A percentile compares a stretch with the other conserved stretches of the same genome.
Evolutionary conservation across 2,113 vertebrate genomes (phyloP).

Genomic region (Seriola rivoliana): DNA sequence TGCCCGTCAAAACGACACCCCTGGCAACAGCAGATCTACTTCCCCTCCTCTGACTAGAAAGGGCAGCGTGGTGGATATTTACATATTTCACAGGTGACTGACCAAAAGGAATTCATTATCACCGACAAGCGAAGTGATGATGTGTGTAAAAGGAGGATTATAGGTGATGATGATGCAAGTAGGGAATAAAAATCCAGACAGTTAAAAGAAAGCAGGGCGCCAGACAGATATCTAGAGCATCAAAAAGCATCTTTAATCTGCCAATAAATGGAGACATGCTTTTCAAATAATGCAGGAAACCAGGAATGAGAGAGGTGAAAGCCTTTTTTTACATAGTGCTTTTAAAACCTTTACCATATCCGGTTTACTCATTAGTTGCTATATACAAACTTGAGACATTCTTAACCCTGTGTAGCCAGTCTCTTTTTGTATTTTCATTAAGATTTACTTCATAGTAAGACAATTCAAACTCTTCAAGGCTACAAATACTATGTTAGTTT

Average conservation of each 20-base stretch:
- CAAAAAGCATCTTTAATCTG: constrained; percentile 55
- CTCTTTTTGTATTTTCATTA: not conserved
- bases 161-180: constrained; percentile 51
- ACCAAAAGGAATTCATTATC: constrained; percentile 51
- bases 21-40: constrained; percentile 32
- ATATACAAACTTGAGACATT: constrained; percentile 8
- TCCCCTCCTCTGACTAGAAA: constrained; percentile 12
- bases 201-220: constrained; percentile 47
- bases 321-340: constrained; percentile 5
- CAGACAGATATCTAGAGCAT: constrained; percentile 59
- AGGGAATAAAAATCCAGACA: constrained; percentile 49
- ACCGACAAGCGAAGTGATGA: constrained; percentile 29
- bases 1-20: constrained; percentile 27
- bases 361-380: not conserved
- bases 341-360: constrained; percentile 36
- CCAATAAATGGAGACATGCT: constrained; percentile 52
- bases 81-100: constrained; percentile 57
- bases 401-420: not conserved
- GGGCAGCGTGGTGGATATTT: constrained; percentile 36
- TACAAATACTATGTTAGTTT: not conserved
- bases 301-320: not conserved
- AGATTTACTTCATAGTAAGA: not conserved
- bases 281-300: constrained; percentile 48
- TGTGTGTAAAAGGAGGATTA: constrained; percentile 51
- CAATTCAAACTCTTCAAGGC: not conserved